Evolutionary conservation across 1,140 invertebrate genomes (phyloP).

Genomic region (Drosophila pruinosa): DNA sequence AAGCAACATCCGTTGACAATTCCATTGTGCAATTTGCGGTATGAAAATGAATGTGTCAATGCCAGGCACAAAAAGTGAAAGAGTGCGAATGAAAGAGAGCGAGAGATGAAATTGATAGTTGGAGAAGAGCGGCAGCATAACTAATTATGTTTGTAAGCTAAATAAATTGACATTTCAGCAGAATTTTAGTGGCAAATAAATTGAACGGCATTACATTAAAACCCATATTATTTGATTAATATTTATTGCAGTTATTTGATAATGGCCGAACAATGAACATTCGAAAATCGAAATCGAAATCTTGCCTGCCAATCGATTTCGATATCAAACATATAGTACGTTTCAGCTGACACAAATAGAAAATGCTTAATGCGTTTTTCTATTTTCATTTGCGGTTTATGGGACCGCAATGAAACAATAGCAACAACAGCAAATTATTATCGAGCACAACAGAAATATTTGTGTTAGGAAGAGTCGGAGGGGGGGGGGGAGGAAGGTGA

Average conservation of each 20-base stretch:
- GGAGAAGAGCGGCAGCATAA: not conserved
- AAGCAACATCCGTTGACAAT: not conserved
- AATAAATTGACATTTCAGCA: slow-evolving; percentile 30
- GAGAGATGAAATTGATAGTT: not conserved
- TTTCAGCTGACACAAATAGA: too few relatives aligned
- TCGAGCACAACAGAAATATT: slow-evolving; percentile 18
- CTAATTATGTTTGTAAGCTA: slow-evolving; percentile 24
- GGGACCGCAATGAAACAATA: slow-evolving; percentile 16
- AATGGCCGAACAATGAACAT: too few relatives aligned
- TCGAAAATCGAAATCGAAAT: too few relatives aligned
- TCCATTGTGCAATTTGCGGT: not conserved
- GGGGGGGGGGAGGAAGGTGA: too few relatives aligned
- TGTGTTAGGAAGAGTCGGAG: too few relatives aligned
- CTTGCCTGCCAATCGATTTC: too few relatives aligned
- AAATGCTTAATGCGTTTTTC: not conserved
- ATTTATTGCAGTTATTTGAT: too few relatives aligned
- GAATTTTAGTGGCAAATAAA: not conserved
- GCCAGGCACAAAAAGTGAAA: not conserved
- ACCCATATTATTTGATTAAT: not conserved
- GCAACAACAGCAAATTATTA: slow-evolving; percentile 14
- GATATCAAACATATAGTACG: too few relatives aligned
- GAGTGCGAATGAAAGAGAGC: not conserved
- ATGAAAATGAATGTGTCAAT: slow-evolving; percentile 1
- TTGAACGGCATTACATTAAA: not conserved
- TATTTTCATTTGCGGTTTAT: slow-evolving; percentile 20